Evolutionary conservation across 2,113 vertebrate species (phyloP).

Genomic region (Fulmarus glacialis): DNA sequence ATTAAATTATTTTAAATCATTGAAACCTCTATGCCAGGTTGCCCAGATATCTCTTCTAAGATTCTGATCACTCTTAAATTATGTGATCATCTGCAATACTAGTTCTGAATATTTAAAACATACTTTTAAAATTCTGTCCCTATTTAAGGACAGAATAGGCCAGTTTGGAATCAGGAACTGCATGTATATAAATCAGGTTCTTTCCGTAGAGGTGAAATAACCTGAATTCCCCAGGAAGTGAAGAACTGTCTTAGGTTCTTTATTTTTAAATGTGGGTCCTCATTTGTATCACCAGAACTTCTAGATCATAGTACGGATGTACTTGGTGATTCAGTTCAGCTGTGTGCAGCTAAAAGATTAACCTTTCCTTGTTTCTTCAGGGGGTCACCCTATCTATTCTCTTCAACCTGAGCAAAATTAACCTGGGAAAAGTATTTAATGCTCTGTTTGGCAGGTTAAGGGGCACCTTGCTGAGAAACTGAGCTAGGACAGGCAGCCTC

Average conservation of each 20-base stretch:
- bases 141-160: neutral
- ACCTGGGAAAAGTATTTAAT: neutral
- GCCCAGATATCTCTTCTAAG: neutral
- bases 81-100: neutral
- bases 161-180: neutral
- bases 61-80: neutral
- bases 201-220: neutral
- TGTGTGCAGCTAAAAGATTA: neutral
- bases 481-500: neutral
- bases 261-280: neutral
- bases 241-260: neutral
- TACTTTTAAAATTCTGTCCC: neutral
- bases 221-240: neutral
- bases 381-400: neutral
- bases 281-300: neutral
- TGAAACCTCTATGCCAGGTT: neutral
- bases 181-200: neutral
- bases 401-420: neutral
- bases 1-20: neutral
- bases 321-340: neutral
- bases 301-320: neutral
- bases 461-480: neutral
- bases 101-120: neutral
- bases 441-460: neutral
- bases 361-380: neutral